Conservation (phyloP, 2,888 invertebrate species). For the Caenorhabditis drosophilae region DNA sequence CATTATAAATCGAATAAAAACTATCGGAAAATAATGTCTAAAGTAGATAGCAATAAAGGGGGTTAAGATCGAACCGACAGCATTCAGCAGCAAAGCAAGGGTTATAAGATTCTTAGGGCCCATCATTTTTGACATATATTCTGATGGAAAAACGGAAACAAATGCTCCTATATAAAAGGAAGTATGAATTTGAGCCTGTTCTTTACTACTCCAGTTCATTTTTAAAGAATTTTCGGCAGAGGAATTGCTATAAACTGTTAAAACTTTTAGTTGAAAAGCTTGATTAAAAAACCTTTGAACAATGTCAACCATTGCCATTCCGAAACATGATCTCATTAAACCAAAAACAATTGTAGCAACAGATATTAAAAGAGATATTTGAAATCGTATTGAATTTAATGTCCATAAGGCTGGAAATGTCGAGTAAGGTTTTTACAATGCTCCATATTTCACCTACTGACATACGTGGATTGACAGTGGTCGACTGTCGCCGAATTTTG, state of each 20-base stretch:
- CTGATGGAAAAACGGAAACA: conserved; percentile 56
- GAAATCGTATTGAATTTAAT: conserved; percentile 53
- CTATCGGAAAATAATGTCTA: conserved; percentile 36
- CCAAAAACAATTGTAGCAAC: conserved; percentile 51
- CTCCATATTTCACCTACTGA: background rate
- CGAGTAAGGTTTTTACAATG: background rate
- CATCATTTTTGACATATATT: conserved; percentile 47
- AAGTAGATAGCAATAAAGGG: conserved; percentile 49
- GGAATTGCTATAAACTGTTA: conserved; percentile 11
- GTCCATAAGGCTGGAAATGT: conserved; percentile 58
- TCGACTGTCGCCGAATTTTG: background rate
- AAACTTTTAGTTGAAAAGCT: background rate
- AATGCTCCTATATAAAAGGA: conserved; percentile 61
- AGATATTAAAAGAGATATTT: conserved; percentile 53
- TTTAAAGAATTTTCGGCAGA: conserved; percentile 9
- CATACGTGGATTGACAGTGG: background rate
- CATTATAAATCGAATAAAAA: conserved; percentile 50
- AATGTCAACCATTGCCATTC: conserved; percentile 62
- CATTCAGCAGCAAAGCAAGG: conserved; percentile 44
- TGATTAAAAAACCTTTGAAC: background rate
- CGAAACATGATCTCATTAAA: conserved; percentile 49
- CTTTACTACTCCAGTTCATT: conserved; percentile 55
- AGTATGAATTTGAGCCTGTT: conserved; percentile 61
- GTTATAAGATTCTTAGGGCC: conserved; percentile 58
- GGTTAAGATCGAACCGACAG: conserved; percentile 45